A percentile compares a stretch with the other conserved stretches of the same genome.
Evolutionary conservation across 2,113 vertebrate genomes (phyloP).

Genomic region (Thunnus maccoyii): DNA sequence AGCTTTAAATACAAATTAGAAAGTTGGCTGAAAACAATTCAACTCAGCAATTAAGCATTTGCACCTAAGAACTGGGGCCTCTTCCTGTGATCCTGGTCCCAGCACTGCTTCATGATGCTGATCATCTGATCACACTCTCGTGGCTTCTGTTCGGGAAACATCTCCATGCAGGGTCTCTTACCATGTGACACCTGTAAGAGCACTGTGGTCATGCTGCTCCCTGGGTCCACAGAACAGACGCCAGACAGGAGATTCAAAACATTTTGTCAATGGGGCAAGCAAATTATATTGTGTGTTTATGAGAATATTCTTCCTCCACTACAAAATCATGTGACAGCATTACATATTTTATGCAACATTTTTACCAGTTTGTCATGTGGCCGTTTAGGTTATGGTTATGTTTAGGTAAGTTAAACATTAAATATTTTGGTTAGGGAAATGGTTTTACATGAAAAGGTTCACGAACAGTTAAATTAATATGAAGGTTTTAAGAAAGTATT

Average conservation of each 20-base stretch:
- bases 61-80: conserved; percentile 84
- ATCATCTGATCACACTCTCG: conserved; percentile 86
- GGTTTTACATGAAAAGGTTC: too few species aligned
- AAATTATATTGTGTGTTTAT: not conserved
- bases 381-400: not conserved
- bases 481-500: too few species aligned
- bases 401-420: not conserved
- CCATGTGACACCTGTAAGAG: conserved; percentile 87
- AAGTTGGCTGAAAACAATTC: not conserved
- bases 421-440: too few species aligned
- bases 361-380: not conserved
- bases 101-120: conserved; percentile 88
- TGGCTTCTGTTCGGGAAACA: conserved; percentile 83
- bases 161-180: conserved; percentile 83
- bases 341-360: not conserved
- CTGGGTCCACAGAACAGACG: conserved; percentile 69
- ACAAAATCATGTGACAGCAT: not conserved
- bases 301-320: not conserved
- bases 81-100: conserved; percentile 86
- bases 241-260: conserved; percentile 16
- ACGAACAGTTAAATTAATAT: too few species aligned
- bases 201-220: conserved; percentile 86
- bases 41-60: too few species aligned
- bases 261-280: not conserved
- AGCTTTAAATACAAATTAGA: not conserved